A percentile compares a stretch with the other conserved stretches of the same genome.
These are phyloP conservation scores for Tachysurus fulvidraco DNA, from an alignment of 2,113 vertebrate species.

Conservation along the genomic window DNA sequence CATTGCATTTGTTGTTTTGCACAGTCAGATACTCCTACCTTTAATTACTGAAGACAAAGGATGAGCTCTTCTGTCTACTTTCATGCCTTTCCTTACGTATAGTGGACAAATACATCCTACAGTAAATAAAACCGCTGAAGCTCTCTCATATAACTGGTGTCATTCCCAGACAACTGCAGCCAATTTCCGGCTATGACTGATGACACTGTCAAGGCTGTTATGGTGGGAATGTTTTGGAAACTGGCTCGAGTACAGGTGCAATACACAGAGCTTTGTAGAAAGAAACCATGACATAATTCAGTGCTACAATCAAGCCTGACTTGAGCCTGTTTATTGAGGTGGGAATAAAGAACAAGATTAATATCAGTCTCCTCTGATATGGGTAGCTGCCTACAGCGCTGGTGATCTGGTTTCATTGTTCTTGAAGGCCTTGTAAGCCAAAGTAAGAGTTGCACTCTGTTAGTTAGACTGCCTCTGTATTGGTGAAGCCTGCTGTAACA, in stretches of 20 bases:
- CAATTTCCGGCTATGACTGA: background rate
- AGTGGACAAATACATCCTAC: background rate
- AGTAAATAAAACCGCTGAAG: background rate
- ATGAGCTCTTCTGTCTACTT: background rate
- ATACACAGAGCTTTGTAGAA: background rate
- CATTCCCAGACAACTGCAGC: background rate
- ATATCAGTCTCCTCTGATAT: too few relatives aligned
- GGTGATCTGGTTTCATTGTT: background rate
- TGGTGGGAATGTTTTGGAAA: background rate
- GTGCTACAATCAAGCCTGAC: background rate
- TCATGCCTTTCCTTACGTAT: background rate
- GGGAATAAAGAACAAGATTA: background rate
- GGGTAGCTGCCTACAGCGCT: too few relatives aligned
- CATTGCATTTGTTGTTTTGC: background rate
- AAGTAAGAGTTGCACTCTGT: too few relatives aligned
- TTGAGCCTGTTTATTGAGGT: background rate
- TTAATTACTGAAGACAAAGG: background rate
- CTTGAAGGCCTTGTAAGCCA: background rate
- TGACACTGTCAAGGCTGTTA: background rate
- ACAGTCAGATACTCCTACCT: background rate
- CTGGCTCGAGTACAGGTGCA: background rate
- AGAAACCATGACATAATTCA: background rate
- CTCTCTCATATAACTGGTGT: background rate
- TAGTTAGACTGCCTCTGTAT: background rate
- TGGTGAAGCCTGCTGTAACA: background rate